Conservation (phyloP, 2,888 invertebrate species). For the Bedellia somnulentella region DNA sequence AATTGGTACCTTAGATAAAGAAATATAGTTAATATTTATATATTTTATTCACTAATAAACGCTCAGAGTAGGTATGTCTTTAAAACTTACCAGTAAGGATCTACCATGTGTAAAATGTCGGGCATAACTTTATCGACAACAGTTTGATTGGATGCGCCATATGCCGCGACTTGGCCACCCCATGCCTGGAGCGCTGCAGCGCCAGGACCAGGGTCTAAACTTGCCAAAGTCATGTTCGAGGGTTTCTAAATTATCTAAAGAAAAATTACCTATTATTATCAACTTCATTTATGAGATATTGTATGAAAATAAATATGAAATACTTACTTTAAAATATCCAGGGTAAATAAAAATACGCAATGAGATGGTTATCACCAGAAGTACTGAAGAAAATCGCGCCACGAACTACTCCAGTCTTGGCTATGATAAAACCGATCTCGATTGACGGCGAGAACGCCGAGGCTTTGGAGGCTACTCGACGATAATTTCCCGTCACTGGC, state of each 20-base stretch:
- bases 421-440: slow-evolving; percentile 42
- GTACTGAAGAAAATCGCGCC: slow-evolving; percentile 59
- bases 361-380: slow-evolving; percentile 50
- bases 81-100: slow-evolving; percentile 79
- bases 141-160: slow-evolving; percentile 69
- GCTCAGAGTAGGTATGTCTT: too few species aligned
- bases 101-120: slow-evolving; percentile 75
- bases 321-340: slow-evolving; percentile 18
- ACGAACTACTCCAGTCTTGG: slow-evolving; percentile 61
- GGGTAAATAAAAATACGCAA: slow-evolving; percentile 18
- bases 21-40: too few species aligned
- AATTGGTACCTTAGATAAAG: slow-evolving; percentile 73
- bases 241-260: too few species aligned
- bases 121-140: slow-evolving; percentile 80
- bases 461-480: slow-evolving; percentile 49
- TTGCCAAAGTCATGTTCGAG: slow-evolving; percentile 45
- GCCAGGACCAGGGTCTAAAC: slow-evolving; percentile 46
- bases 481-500: slow-evolving; percentile 15
- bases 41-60: too few species aligned
- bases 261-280: too few species aligned
- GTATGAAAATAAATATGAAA: too few species aligned
- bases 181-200: slow-evolving; percentile 47
- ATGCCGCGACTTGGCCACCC: slow-evolving; percentile 47
- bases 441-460: slow-evolving; percentile 30
- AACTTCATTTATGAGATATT: too few species aligned